phyloP scores from a whole-genome alignment of 2,797 vertebrate genomes.

The Smutsia temminckii region DNA sequence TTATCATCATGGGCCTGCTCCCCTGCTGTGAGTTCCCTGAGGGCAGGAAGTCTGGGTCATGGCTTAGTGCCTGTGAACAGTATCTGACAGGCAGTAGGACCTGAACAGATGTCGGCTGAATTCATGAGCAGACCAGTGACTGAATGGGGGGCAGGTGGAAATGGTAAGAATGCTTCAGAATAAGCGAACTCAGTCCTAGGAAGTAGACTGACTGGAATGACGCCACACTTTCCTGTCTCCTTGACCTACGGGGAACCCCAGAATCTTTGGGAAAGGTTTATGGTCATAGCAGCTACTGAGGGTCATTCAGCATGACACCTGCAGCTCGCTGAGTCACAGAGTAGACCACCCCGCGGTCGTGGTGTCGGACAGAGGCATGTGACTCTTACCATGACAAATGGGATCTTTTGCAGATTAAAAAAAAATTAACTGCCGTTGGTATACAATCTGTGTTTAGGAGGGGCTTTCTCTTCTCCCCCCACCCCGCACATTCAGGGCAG shows the following conservation, averaged over 20 bases:
- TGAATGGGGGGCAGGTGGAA: neutral
- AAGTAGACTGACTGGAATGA: too few species aligned
- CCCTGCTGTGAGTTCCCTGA: neutral
- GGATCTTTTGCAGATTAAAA: neutral
- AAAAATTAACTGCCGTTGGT: neutral
- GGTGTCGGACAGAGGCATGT: neutral
- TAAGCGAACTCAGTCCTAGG: neutral
- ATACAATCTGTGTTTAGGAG: neutral
- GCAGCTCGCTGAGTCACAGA: neutral
- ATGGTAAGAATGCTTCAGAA: neutral
- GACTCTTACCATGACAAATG: neutral
- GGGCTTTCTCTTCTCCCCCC: neutral
- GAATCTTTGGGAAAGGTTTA: neutral
- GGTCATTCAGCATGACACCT: neutral
- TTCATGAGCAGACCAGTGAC: neutral
- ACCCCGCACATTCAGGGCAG: neutral
- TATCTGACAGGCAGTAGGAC: neutral
- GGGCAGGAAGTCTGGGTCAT: neutral
- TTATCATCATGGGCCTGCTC: neutral
- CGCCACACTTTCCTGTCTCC: neutral
- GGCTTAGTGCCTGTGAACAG: neutral
- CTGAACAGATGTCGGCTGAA: neutral
- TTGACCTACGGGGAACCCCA: neutral
- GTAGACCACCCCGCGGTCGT: neutral
- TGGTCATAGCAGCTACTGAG: rapidly evolving